phyloP scores from a whole-genome alignment of 1,140 invertebrate genomes.

The Lasaia peninsularis region DNA sequence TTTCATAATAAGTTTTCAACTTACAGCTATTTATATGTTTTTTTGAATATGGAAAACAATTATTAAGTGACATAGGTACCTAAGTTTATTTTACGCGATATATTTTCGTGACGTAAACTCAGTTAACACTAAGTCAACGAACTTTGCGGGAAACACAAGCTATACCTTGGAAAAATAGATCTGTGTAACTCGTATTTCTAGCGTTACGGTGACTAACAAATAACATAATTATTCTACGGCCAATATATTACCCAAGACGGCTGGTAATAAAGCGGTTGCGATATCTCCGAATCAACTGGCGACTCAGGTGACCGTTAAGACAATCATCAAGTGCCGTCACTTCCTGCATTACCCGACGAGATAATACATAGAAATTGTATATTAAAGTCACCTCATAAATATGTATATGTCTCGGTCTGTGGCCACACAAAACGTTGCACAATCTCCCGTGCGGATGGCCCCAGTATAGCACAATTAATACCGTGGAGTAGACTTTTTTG shows the following conservation, averaged over 20 bases:
- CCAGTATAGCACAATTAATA: constrained; percentile 31
- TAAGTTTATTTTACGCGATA: no score
- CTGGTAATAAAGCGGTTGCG: constrained; percentile 15
- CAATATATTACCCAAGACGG: constrained; percentile 5
- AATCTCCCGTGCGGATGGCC: constrained; percentile 61
- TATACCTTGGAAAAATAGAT: no score
- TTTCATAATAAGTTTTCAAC: no score
- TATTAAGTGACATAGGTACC: no score
- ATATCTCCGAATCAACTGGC: constrained; percentile 51
- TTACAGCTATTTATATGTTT: no score
- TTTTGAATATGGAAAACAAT: no score
- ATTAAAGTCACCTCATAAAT: constrained; percentile 75
- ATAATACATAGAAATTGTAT: constrained; percentile 76
- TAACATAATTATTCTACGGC: neutral
- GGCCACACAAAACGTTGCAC: constrained; percentile 69
- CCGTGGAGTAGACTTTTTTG: constrained; percentile 25
- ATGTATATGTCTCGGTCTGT: constrained; percentile 72
- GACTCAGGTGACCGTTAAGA: constrained; percentile 64
- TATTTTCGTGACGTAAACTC: no score
- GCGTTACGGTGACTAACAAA: neutral
- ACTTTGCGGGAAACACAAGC: no score
- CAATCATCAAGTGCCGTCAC: constrained; percentile 61
- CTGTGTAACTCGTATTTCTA: neutral
- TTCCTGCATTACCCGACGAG: constrained; percentile 68
- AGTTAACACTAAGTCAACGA: no score